phyloP scores from a whole-genome alignment of 1,140 invertebrate species.

The Diploscapter pachys region DNA sequence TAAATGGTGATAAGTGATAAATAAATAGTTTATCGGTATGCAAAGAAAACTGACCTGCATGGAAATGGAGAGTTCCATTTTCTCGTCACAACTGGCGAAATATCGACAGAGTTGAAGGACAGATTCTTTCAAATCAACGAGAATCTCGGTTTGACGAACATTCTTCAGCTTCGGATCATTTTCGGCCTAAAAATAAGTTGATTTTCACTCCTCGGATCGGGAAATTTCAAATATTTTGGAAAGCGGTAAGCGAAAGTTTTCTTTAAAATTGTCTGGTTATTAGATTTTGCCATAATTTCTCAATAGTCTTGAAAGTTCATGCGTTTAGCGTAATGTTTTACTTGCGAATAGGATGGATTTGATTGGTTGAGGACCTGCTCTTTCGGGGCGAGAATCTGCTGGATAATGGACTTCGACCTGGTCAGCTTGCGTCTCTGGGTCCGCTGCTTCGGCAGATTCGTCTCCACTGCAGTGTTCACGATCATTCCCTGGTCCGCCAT shows the following conservation, averaged over 20 bases:
- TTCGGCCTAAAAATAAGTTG: conserved; percentile 25
- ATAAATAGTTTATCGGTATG: conserved; percentile 34
- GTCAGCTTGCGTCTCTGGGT: conserved; percentile 75
- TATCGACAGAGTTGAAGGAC: conserved; percentile 81
- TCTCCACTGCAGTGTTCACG: conserved; percentile 80
- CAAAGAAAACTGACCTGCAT: conserved; percentile 41
- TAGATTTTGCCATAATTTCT: too few species aligned
- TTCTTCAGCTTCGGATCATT: conserved; percentile 82
- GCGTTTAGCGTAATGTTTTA: too few species aligned
- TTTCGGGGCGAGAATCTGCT: conserved; percentile 61
- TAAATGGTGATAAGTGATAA: neutral
- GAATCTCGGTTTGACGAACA: conserved; percentile 80
- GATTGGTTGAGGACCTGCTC: conserved; percentile 13
- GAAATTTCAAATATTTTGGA: conserved; percentile 1
- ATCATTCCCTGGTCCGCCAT: conserved; percentile 84
- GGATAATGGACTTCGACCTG: conserved; percentile 85
- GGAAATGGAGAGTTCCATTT: conserved; percentile 36
- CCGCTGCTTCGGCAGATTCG: conserved; percentile 79
- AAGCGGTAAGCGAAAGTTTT: neutral
- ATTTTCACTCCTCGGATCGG: too few species aligned
- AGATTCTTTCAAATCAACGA: conserved; percentile 93
- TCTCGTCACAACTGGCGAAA: conserved; percentile 67
- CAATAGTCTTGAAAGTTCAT: neutral
- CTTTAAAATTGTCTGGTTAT: too few species aligned
- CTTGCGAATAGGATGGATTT: too few species aligned